A percentile compares a stretch with the other conserved stretches of the same genome.
These are phyloP conservation scores for Hemicordylus capensis DNA, from an alignment of 2,113 vertebrate genomes.

Conservation along the genomic window DNA sequence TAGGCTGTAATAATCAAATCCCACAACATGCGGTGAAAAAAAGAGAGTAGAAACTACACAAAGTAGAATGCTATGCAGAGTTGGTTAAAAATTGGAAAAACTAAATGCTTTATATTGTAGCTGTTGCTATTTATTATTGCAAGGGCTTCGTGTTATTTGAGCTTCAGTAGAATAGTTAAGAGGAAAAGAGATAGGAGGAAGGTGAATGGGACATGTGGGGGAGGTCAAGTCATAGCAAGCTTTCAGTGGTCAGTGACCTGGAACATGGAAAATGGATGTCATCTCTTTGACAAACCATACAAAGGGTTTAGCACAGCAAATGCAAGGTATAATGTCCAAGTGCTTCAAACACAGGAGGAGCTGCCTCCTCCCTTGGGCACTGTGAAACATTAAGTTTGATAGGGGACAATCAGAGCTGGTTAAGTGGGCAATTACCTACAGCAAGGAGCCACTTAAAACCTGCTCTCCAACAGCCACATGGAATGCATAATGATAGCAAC, in stretches of 20 bases:
- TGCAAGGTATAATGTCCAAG: background rate
- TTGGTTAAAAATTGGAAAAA: conserved; percentile 33
- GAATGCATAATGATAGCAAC: background rate
- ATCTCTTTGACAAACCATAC: background rate
- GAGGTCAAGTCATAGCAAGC: background rate
- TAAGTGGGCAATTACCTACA: background rate
- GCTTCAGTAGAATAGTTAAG: background rate
- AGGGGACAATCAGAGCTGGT: background rate
- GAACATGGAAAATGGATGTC: background rate
- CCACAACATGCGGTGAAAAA: conserved; percentile 56
- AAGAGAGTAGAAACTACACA: background rate
- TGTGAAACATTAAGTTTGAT: background rate
- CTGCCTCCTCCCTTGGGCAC: background rate
- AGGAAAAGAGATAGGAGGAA: background rate
- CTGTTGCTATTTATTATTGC: background rate
- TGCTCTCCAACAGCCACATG: background rate
- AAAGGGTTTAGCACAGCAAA: background rate
- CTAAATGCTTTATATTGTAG: background rate
- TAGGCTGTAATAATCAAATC: conserved; percentile 65
- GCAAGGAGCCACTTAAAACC: background rate
- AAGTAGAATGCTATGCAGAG: conserved; percentile 3
- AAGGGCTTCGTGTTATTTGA: fast-evolving
- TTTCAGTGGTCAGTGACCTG: background rate
- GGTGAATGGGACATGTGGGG: background rate
- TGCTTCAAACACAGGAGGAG: background rate